Base-by-base conservation (phyloP, 2,797 vertebrate species). In the Pelochelys cantorii region DNA sequence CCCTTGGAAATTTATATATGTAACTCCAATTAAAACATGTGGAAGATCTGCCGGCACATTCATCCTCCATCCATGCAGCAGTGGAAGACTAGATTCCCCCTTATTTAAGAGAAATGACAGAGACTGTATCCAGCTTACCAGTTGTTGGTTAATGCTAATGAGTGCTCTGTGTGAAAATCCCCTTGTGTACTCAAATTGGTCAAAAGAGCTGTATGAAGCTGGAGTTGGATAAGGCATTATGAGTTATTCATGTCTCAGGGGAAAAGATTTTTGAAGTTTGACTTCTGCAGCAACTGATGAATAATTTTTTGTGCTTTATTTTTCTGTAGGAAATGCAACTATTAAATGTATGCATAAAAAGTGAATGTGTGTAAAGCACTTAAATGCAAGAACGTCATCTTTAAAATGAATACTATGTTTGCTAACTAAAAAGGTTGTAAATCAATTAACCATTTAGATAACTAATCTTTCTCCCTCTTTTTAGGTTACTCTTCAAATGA, bases 241-340 rank as follows among this genome's bases (percentile, higher is more conserved):
- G 87, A 95, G 91, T 94, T 96, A 95, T 93, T 86, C 34, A 92
- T 90, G 59, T 94, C 92, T 97, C 83, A 81, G 85, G 60, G 83
- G 93, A 81, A 90, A 17, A 75, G 15, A 88, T 80, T 96, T 83
- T 96, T 88, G 87, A 92, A 74, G 80, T 83, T 81, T 56, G 59
- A 91, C 60, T 96, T 95, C 48, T 93, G 75, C 87, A 95, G 86
- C 85, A 86, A 78, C 59, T 94, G 90, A 85, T 8, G 14, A 74
- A 85, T 84, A 87, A 81, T 77, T 96, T 88, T 54, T 93, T 87
- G 3, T 62, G 52, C 88, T 94, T 90, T 84, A 29, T 62, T 86
- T 81, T 90, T 91, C 75, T 57, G 22, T 3, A 62, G 92, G 81
- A 80, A 94, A 83, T 59, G 14, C 57, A 60, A 34, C 1, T 83